These are phyloP conservation scores for Benitochromis conjunctus DNA, from an alignment of 2,113 vertebrate species.

Conservation along the genomic window DNA sequence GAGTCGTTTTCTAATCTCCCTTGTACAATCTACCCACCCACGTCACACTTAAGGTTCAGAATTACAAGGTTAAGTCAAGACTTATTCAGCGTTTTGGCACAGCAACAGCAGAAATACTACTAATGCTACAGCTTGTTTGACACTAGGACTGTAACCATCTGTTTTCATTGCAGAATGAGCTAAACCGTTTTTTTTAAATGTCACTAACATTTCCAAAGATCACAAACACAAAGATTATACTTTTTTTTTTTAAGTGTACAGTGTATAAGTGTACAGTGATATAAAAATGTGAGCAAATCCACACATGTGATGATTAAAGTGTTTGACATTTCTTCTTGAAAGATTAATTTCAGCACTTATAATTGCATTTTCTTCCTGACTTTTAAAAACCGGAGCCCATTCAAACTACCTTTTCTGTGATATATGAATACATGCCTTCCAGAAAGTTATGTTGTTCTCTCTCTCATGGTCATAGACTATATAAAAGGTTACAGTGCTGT, in stretches of 20 bases:
- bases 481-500: not conserved
- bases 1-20: not conserved
- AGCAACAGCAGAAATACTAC: not conserved
- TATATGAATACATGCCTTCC: not conserved
- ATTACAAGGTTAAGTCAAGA: slow-evolving; percentile 11
- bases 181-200: not conserved
- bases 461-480: not conserved
- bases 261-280: not conserved
- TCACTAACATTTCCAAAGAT: not conserved
- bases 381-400: not conserved
- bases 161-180: no score
- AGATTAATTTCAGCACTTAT: not conserved
- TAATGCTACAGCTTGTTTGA: not conserved
- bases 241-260: not conserved
- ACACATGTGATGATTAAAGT: not conserved
- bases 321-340: not conserved
- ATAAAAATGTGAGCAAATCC: not conserved
- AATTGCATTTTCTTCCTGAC: not conserved
- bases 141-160: not conserved
- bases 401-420: not conserved
- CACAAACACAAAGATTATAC: not conserved
- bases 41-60: not conserved
- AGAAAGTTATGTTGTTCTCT: not conserved
- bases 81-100: not conserved
- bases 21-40: slow-evolving; percentile 9